Base-by-base conservation (phyloP, 2,888 invertebrate species). In the Pachycephus smyrnensis region DNA sequence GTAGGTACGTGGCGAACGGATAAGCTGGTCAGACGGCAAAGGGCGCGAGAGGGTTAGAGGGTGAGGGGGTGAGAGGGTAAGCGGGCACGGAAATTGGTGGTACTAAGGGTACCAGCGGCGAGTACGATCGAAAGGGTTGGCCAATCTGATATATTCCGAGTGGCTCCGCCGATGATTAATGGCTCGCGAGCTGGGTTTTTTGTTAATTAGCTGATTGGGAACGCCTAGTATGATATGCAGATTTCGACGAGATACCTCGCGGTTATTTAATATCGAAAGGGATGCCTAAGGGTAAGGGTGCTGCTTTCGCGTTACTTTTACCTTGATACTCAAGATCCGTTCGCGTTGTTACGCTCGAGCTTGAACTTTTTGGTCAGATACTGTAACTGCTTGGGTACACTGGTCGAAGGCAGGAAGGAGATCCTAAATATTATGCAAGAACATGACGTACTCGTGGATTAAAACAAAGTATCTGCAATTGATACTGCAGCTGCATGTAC, bases 181-280 rank as follows among this genome's bases (percentile, higher is more conserved):
- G 89, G 87, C 89, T 85, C 84, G 86, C 85, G 85, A 86, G 84
- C 85, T 83, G 84, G 68, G 86, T 89, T 90, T 89, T 90, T 90
- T 89, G 89, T 90, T 90, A 90, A 90, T 90, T 90, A 90, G 89
- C 89, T 88, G 90, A 89, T 90, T 90, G 90, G 90, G 88, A 89
- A 90, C 90, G 89, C 91, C 90, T 89, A 87, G 87, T 90, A 90
- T 91, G 91, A 91, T 89, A 88, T 90, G 91, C 91, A 91, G 90
- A 91, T 91, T 90, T 84, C 80, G 79, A 55, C 84, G n/a, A 75
- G 85, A 88, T 89, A 90, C 81, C 80, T 81, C 84, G 79, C 85
- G 85, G 80, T 83, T 83, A 84, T 88, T 88, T 87, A 86, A 87
- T 88, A 87, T 84, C 87, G 82, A 79, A 80, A 81, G 83, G 71